Evolutionary conservation across 2,797 vertebrate genomes (phyloP).

Genomic region (Lates japonicus): DNA sequence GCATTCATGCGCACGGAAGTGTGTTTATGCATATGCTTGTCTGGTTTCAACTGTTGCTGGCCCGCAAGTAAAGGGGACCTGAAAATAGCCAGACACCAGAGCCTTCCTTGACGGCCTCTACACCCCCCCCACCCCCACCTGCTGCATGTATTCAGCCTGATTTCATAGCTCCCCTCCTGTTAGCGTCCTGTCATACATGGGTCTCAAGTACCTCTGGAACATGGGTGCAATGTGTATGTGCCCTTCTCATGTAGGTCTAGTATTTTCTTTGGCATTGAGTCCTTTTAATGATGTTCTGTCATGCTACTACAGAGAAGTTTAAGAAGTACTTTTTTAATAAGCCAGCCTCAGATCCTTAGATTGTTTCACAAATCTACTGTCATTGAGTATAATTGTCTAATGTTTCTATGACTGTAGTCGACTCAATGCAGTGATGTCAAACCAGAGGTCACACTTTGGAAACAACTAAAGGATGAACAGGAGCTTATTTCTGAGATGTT

Average conservation of each 20-base stretch:
- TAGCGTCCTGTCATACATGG: constrained; percentile 79
- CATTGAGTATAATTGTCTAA: background rate
- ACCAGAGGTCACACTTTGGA: background rate
- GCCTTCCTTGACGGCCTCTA: constrained; percentile 74
- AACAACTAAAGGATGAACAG: background rate
- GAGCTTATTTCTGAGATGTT: background rate
- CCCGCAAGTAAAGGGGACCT: constrained; percentile 82
- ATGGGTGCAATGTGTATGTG: constrained; percentile 61
- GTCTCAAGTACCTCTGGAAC: constrained; percentile 71
- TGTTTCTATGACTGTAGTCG: background rate
- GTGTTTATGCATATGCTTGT: constrained; percentile 75
- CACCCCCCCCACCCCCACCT: constrained; percentile 56
- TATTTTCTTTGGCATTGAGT: constrained; percentile 52
- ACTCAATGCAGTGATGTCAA: background rate
- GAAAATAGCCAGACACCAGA: constrained; percentile 86
- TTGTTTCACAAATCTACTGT: background rate
- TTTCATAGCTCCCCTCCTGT: constrained; percentile 78
- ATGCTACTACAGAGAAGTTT: background rate
- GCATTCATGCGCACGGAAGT: constrained; percentile 64
- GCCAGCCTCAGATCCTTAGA: background rate
- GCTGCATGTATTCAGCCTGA: constrained; percentile 82
- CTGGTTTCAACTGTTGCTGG: constrained; percentile 87
- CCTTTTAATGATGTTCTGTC: constrained; percentile 24
- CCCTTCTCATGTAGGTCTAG: constrained; percentile 30
- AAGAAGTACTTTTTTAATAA: background rate